Evolutionary conservation across 2,888 invertebrate species (phyloP), one percentile per base, ranked within the genome.

Genomic region (Subacronicta megacephala): DNA sequence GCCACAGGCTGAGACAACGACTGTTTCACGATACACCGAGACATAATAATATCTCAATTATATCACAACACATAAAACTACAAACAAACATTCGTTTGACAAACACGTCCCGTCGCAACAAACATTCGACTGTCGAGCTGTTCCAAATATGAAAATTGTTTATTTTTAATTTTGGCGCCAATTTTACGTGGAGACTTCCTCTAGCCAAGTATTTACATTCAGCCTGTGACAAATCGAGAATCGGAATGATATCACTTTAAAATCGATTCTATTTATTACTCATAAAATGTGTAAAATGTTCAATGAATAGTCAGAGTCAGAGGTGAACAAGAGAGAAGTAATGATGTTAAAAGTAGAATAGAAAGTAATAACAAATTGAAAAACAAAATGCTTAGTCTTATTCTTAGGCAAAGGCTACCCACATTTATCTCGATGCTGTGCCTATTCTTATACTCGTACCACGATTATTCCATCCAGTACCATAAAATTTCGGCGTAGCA

Each of bases 101-200:
- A 87, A 78, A 81, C 86, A 70, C 80, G 74, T 77, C 77, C 77
- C 80, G 75, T 83, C 84, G 83, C 82, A 83, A 87, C 88, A 90
- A 93, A 93, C 92, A 93, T 89, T 73, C 83, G 93, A 93, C 93
- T 93, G 92, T 88, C 92, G 91, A 66, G 80, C 68, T 81, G 90
- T 91, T 93, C 92, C 88, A 92, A 94, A 90, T 89, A 85, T 89
- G 93, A 90, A 78, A 88, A 87, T 92, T 90, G 91, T 93, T 93
- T 93, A 93, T 93, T 93, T 94, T 94, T 93, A 93, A 89, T 85
- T 91, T 92, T 93, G 93, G 92, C 92, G 93, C 90, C 89, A 89
- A 85, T 82, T 90, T 85, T 84, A 76, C 80, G 72, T 76, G 72
- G 85, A 86, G 86, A 88, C 75, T 84, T 61, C 80, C 81, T 82